A percentile compares a stretch with the other conserved stretches of the same genome.
phyloP scores from a whole-genome alignment of 2,113 vertebrate genomes.

The Colaptes auratus region DNA sequence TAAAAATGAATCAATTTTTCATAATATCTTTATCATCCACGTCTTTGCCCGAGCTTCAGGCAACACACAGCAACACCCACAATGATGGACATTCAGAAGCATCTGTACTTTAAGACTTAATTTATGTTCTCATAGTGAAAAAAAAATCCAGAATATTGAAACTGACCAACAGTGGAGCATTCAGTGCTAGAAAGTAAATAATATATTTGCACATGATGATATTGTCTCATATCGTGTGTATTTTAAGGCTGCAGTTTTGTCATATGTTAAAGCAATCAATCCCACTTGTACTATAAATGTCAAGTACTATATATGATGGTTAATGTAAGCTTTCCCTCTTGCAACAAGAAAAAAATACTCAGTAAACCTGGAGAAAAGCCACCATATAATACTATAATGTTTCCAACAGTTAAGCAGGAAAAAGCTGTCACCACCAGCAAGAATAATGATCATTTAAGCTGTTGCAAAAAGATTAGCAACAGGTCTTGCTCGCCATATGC shows the following conservation, averaged over 20 bases:
- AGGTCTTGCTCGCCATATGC: slow-evolving; percentile 4
- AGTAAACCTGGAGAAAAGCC: slow-evolving; percentile 30
- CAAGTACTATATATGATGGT: slow-evolving; percentile 31
- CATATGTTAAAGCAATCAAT: slow-evolving; percentile 55
- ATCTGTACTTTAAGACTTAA: background rate
- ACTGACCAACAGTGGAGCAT: background rate
- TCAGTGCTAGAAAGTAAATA: background rate
- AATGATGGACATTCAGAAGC: background rate
- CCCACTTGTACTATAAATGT: slow-evolving; percentile 45
- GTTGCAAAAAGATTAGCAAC: slow-evolving; percentile 35
- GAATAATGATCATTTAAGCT: slow-evolving; percentile 45
- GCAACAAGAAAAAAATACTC: slow-evolving; percentile 11
- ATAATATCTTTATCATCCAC: background rate
- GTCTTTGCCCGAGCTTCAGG: background rate
- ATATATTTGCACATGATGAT: background rate
- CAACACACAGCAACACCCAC: background rate
- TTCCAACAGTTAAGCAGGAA: slow-evolving; percentile 54
- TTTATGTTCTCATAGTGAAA: background rate
- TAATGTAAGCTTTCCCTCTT: slow-evolving; percentile 45
- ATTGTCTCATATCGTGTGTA: background rate
- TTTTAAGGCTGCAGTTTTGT: slow-evolving; percentile 26
- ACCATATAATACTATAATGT: slow-evolving; percentile 4
- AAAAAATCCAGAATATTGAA: background rate
- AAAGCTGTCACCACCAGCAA: slow-evolving; percentile 49
- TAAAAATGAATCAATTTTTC: background rate